Evolutionary conservation across 2,888 invertebrate genomes (phyloP).

Genomic region (Camptogramma bilineatum): DNA sequence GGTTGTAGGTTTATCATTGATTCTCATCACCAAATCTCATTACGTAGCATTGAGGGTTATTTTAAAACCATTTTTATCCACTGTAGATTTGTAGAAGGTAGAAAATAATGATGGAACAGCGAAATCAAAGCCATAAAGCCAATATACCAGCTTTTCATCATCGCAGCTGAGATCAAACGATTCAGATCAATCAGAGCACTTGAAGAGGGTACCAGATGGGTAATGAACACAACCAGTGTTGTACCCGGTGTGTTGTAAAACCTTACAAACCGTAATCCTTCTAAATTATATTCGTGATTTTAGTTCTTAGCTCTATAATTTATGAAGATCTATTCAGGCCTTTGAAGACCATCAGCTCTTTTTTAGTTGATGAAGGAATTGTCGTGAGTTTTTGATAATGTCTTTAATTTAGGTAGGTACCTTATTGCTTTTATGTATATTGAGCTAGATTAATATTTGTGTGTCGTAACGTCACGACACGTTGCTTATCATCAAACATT

Average conservation of each 20-base stretch:
- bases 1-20: no score
- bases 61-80: neutral
- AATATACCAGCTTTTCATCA: constrained; percentile 16
- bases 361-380: no score
- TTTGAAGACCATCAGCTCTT: no score
- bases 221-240: constrained; percentile 21
- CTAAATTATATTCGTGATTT: neutral
- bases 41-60: neutral
- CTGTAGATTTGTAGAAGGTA: neutral
- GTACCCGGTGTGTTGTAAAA: constrained; percentile 2
- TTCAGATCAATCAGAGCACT: constrained; percentile 25
- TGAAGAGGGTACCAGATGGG: constrained; percentile 17
- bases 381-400: no score
- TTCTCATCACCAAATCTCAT: no score
- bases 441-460: no score
- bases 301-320: no score
- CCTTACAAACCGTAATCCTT: neutral
- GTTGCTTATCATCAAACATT: no score
- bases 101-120: neutral
- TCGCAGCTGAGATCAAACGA: constrained; percentile 22
- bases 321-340: no score
- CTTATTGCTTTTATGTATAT: no score
- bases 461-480: no score
- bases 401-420: no score
- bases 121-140: constrained; percentile 12